Conservation (phyloP, 2,113 vertebrate species). For the Bubalus kerabau region DNA sequence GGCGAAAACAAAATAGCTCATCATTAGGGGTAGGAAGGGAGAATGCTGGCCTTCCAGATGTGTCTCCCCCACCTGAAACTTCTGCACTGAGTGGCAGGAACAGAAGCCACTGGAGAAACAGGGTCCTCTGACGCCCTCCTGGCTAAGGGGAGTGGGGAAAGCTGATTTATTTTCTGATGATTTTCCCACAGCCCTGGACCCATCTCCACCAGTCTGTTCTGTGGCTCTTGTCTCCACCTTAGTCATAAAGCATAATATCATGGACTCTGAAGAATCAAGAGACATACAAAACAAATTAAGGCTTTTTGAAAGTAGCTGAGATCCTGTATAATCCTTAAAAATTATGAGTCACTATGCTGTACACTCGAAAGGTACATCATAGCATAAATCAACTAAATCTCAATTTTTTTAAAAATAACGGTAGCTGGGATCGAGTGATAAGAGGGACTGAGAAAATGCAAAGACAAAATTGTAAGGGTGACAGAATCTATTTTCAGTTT, state of each 20-base stretch:
- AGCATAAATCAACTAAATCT: not conserved
- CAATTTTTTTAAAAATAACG: fast-evolving
- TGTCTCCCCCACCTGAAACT: not conserved
- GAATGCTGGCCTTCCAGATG: not conserved
- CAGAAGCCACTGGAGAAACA: not conserved
- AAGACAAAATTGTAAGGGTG: not conserved
- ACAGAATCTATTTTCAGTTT: not conserved
- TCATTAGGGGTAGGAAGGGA: not conserved
- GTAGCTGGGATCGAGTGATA: not conserved
- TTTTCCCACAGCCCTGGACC: not conserved
- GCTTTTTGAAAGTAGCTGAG: not conserved
- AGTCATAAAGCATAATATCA: not conserved
- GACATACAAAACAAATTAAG: not conserved
- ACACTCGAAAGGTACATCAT: not conserved
- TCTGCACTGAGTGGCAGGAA: not conserved
- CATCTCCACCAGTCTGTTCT: not conserved
- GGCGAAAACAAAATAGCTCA: not conserved
- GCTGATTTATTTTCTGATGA: not conserved
- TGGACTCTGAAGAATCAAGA: not conserved
- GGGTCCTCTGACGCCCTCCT: not conserved
- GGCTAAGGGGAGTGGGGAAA: not conserved
- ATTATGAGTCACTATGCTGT: not conserved
- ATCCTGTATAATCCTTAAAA: not conserved
- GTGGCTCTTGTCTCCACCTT: not conserved
- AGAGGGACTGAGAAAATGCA: not conserved